Conservation (phyloP, 2,888 invertebrate genomes). For the Thelaira solivaga region DNA sequence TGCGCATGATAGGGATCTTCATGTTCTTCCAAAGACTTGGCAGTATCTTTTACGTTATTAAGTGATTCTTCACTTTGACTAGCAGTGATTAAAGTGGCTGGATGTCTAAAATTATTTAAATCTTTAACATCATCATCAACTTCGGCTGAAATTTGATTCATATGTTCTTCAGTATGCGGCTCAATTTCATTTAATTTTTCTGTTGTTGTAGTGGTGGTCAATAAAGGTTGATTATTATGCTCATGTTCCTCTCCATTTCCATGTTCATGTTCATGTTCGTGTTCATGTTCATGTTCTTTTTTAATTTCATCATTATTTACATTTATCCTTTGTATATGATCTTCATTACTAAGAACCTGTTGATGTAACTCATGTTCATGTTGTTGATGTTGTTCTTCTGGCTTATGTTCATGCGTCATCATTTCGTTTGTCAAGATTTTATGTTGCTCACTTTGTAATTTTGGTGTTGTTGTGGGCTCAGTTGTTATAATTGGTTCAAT, state of each 20-base stretch:
- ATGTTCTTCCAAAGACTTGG: constrained; percentile 59
- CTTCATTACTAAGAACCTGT: constrained; percentile 23
- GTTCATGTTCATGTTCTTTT: constrained; percentile 9
- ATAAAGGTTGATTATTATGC: constrained; percentile 35
- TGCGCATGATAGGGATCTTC: constrained; percentile 74
- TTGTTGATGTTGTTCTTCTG: constrained; percentile 1
- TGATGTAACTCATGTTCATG: constrained; percentile 30
- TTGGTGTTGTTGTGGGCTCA: constrained; percentile 72
- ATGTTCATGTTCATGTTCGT: constrained; percentile 18
- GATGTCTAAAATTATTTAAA: constrained; percentile 73
- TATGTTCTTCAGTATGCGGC: constrained; percentile 66
- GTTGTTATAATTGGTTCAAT: constrained; percentile 74
- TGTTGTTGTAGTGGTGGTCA: constrained; percentile 64
- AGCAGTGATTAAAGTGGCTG: constrained; percentile 73
- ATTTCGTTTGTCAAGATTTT: constrained; percentile 26
- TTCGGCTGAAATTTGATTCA: constrained; percentile 71
- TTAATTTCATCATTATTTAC: too few relatives aligned
- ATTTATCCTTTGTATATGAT: constrained; percentile 59
- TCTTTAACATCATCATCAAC: constrained; percentile 72
- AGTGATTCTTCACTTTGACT: constrained; percentile 70
- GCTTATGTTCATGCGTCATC: constrained; percentile 44
- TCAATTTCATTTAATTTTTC: constrained; percentile 61
- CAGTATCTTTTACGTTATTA: constrained; percentile 52
- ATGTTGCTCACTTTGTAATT: constrained; percentile 24
- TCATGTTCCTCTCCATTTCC: constrained; percentile 9